Base-by-base conservation (phyloP, 1,140 invertebrate species). In the Bursaphelenchus mucronatus region DNA sequence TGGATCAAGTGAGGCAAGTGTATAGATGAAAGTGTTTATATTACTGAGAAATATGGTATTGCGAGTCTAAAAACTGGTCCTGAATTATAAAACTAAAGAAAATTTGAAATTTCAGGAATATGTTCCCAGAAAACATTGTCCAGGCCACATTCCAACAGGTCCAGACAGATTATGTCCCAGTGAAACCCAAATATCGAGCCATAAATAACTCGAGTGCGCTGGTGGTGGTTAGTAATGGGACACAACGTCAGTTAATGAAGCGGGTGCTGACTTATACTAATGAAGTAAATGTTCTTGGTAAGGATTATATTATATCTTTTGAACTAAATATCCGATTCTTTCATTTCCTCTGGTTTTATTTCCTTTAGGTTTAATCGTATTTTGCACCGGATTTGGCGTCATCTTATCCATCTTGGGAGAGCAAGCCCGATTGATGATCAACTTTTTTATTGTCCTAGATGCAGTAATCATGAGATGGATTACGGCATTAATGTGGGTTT, bases 1-100 rank as follows among this genome's bases (percentile, higher is more conserved):
- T 97, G 77, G 94, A 97, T 86, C 86, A 97, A 71, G 85, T 95
- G 74, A 88, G 93, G 92, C 94, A 54, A 13, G n/a, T 44, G 41
- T 1, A 10, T 15, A n/a, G n/a, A n/a, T n/a, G 11, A 59, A 41
- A 1, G 15, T n/a, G 11, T 30, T 1, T n/a, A n/a, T 59, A 5
- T 13, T 30, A 30, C 30, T 30, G 30, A 30, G 5, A 30, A 30
- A 30, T 30, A 5, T 30, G 1, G 1, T 30, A 30, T 3, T 30
- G 30, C 30, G 30, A 30, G 30, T 30, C 30, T 30, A 30, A 30
- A 5, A 30, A 30, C 30, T 30, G 30, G 5, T 30, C 2, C 30
- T 30, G 30, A 30, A 30, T 3, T 5, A 30, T 30, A 30, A 30
- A 30, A 3, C 30, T 39, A 39, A 41, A 11, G 41, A 7, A n/a